A percentile compares a stretch with the other conserved stretches of the same genome.
phyloP scores from a whole-genome alignment of 2,888 invertebrate genomes.

The Epinotia nisella region DNA sequence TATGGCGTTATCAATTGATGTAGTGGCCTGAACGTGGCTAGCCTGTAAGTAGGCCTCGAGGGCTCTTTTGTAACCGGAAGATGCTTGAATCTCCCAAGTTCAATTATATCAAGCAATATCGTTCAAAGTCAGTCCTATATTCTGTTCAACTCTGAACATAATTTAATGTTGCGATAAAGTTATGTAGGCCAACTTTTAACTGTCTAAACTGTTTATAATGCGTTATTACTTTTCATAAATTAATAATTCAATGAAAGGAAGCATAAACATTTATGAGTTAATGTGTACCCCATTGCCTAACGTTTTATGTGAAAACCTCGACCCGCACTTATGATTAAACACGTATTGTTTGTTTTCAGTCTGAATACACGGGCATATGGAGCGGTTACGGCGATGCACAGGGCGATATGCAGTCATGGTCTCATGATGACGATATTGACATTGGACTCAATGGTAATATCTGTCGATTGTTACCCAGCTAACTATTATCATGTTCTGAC shows the following conservation, averaged over 20 bases:
- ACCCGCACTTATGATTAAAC: neutral
- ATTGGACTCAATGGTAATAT: slow-evolving; percentile 50
- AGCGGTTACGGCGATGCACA: slow-evolving; percentile 57
- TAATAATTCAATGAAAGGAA: too few species aligned
- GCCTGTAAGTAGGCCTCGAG: neutral
- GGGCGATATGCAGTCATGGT: slow-evolving; percentile 56
- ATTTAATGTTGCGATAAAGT: neutral
- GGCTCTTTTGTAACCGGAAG: neutral
- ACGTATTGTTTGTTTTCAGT: slow-evolving; percentile 45
- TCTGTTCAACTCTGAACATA: neutral
- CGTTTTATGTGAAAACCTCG: too few species aligned
- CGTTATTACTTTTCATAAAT: too few species aligned
- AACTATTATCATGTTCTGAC: neutral
- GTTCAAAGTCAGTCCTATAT: neutral
- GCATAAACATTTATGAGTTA: too few species aligned
- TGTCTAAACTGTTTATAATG: too few species aligned
- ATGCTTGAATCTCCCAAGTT: neutral
- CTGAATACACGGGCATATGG: slow-evolving; percentile 57
- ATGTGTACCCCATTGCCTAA: too few species aligned
- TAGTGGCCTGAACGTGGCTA: too few species aligned
- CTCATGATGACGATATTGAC: slow-evolving; percentile 61
- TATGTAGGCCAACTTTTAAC: too few species aligned
- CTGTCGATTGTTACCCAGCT: neutral
- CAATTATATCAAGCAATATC: neutral
- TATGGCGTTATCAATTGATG: too few species aligned